Evolutionary conservation across 1,140 invertebrate species (phyloP).

Genomic region (Diuraphis noxia): DNA sequence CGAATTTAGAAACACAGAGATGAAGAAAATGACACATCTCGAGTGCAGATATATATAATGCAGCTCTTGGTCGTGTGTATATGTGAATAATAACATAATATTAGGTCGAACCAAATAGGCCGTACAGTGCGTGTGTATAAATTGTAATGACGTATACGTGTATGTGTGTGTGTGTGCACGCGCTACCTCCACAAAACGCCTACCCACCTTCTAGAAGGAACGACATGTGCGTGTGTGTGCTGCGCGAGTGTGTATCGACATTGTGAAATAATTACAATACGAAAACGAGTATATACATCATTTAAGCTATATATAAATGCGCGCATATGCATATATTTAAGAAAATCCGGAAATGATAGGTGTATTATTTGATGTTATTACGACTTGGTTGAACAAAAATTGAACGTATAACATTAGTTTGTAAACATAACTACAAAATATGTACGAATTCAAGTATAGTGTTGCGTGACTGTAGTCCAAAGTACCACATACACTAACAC

Average conservation of each 20-base stretch:
- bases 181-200: constrained; percentile 50
- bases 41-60: constrained; percentile 30
- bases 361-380: not conserved
- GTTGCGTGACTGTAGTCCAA: not conserved
- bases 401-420: not conserved
- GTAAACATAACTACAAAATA: not conserved
- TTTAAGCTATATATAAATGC: not conserved
- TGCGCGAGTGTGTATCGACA: constrained; percentile 10
- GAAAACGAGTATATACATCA: not conserved
- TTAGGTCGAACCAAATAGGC: constrained; percentile 36
- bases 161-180: not conserved
- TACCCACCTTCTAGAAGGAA: not conserved
- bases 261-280: constrained; percentile 49
- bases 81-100: not conserved
- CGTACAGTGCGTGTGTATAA: not conserved
- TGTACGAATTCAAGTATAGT: not conserved
- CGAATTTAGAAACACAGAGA: constrained; percentile 17
- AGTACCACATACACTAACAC: not conserved
- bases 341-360: not conserved
- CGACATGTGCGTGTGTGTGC: constrained; percentile 6
- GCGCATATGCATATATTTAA: not conserved
- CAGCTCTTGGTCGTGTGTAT: not conserved
- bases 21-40: constrained; percentile 18
- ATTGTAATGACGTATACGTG: not conserved
- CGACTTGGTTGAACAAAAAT: not conserved